Base-by-base conservation (phyloP, 2,888 invertebrate species). In the Drosophila sordidula region DNA sequence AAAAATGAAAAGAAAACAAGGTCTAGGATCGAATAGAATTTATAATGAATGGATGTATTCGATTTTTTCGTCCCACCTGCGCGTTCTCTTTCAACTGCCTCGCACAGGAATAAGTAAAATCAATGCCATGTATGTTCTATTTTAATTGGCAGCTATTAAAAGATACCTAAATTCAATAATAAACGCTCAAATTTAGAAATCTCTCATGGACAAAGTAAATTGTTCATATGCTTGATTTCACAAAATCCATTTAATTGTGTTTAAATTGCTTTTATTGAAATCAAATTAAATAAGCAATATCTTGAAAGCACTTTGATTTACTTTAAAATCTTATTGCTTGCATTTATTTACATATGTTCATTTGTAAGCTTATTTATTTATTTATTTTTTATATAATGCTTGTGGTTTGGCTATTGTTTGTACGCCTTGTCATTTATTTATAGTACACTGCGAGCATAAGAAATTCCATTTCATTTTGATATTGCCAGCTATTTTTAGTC, bases 401-500 rank as follows among this genome's bases (percentile, higher is more conserved):
- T 70, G 58, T 46, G 44, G 34, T 50, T 64, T 51, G 36, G 36
- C 49, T 18, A 50, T 49, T 59, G 70, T 75, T 78, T 62, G 39
- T 47, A 57, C 22, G 26, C 32, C 42, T 54, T 18, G 36, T 29
- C 34, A 50, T 39, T 56, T 41, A 38, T 52, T 51, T 65, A 50
- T 58, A 39, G 26, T 55, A 54, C 26, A 41, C 25, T 38, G 34
- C 14, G 47, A 29, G 26, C 41, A 55, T 22, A 66, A 46, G 39
- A 70, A 70, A 70, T 70, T 80, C 51, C 70, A 63, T 65, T 75
- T 81, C 47, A 65, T 75, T 78, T 75, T 75, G 54, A 75, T 77
- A 58, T 50, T 22, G 49, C 52, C n/a, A 49, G 50, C 63, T 87
- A 82, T 82, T 87, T 87, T 75, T 85, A 85, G 70, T 22, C 38